These are phyloP conservation scores for Hypsibius dujardini DNA, from an alignment of 1,140 invertebrate species.

Conservation along the genomic window DNA sequence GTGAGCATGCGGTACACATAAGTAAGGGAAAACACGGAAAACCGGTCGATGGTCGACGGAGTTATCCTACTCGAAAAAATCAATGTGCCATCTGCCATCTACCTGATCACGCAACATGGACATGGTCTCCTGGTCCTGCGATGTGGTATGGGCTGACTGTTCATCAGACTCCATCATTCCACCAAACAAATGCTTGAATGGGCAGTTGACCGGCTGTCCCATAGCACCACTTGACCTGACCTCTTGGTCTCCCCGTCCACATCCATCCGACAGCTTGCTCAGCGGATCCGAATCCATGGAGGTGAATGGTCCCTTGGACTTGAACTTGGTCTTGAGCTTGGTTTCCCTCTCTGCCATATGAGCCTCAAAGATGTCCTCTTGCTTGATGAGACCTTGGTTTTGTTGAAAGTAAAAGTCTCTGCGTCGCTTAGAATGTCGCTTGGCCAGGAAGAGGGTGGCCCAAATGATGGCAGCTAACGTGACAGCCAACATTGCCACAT, in stretches of 20 bases:
- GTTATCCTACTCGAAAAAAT: no score
- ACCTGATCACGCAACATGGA: not conserved
- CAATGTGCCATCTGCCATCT: no score
- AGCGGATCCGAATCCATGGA: no score
- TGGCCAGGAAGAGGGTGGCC: not conserved
- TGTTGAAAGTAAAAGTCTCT: not conserved
- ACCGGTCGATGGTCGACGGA: not conserved
- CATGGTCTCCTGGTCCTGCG: not conserved
- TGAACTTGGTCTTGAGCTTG: not conserved
- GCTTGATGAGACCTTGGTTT: not conserved
- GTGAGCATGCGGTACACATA: not conserved
- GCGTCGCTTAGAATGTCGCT: not conserved
- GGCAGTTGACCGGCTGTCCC: not conserved
- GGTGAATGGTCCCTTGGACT: no score
- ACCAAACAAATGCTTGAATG: slow-evolving; percentile 1
- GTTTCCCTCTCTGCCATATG: not conserved
- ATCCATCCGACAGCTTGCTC: not conserved
- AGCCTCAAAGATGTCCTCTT: not conserved
- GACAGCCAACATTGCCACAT: not conserved
- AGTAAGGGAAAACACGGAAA: not conserved
- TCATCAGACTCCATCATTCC: not conserved
- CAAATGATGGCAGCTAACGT: not conserved
- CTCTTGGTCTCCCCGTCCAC: not conserved
- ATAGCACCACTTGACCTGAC: not conserved
- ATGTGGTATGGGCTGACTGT: not conserved